Evolutionary conservation across 2,888 invertebrate species (phyloP), one percentile per base, ranked within the genome.

Genomic region (Actias luna): DNA sequence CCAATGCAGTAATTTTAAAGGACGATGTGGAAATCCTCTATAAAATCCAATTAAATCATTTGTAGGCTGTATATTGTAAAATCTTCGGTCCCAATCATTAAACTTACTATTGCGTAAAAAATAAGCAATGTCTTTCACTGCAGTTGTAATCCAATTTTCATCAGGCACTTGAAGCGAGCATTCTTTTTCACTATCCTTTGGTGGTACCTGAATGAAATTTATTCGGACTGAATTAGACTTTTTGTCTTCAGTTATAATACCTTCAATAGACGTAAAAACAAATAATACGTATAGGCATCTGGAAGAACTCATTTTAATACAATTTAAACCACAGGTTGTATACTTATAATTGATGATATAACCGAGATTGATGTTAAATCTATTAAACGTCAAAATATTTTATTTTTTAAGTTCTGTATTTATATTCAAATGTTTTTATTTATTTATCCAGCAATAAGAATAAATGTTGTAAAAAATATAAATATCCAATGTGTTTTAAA

Each of bases 31-130:
- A 74, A 94, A 95, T 18, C 75, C 72, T 36, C 77, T 75, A 74
- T 85, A 93, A 70, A 90, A 83, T 0, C 69, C 84, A 69, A 69
- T 61, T 0, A 60, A 60, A 18, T 58, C 63, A 58, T 66, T 58
- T 33, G 74, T 69, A 14, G 82, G 83, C 65, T 75, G 80, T 5
- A 68, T 72, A 62, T 79, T 74, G 72, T 89, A 88, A 75, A 91
- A 89, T 67, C 93, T 85, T 62, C 93, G 87, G 79, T 95, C 95
- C 83, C 93, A 94, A 74, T 94, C 94, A 71, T 93, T 94, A 76
- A 95, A 95, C 84, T 95, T 95, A 74, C 95, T 93, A 42, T 93
- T 87, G 58, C 95, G 85, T 64, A 95, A 82, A 74, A 93, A 94
- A 80, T 94, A 94, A 1, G 94, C 94, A 55, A 95, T 91, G 70